Base-by-base conservation (phyloP, 2,888 invertebrate species). In the Platycheirus rosarum region DNA sequence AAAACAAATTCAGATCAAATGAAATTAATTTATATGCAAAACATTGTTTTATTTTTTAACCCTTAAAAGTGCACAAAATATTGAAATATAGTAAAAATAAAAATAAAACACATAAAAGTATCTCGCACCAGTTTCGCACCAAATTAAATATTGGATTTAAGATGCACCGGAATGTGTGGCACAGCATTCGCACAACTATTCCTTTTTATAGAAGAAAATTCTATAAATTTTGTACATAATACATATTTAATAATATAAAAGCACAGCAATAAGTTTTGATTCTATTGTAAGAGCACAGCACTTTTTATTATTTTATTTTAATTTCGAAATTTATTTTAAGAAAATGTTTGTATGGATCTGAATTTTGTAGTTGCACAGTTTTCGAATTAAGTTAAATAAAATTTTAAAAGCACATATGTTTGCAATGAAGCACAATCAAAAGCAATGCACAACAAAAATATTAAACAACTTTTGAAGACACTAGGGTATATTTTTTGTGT, bases 81-180 rank as follows among this genome's bases (percentile, higher is more conserved):
- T 63, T 51, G 53, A 68, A 57, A 86, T 79, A 77, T 78, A 63
- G 14, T 20, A 32, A 35, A 60, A 8, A 23, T 1, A 14, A 79
- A 60, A 66, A 63, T 42, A 65, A 73, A 62, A 70, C 68, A 57
- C 20, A 51, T 18, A 32, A 62, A 23, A 62, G 26, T 74, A 63
- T 71, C 42, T 71, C 70, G 79, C 80, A 75, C 70, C 71, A 65
- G 62, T 44, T 16, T 69, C 57, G 63, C 77, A 74, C 63, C 55
- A 80, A 44, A 51, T 69, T 5, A 53, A 42, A 70, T 55, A 84
- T 71, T 75, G 82, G 76, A 77, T 77, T 60, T 60, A 82, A 77
- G 63, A 82, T 82, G 77, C 82, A 82, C 77, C 77, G 77, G 82
- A 82, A 82, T 82, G 76, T 76, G 66, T 82, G 80, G 76, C 80